Conservation (phyloP, 2,113 vertebrate species). For the Corythaixoides concolor region DNA sequence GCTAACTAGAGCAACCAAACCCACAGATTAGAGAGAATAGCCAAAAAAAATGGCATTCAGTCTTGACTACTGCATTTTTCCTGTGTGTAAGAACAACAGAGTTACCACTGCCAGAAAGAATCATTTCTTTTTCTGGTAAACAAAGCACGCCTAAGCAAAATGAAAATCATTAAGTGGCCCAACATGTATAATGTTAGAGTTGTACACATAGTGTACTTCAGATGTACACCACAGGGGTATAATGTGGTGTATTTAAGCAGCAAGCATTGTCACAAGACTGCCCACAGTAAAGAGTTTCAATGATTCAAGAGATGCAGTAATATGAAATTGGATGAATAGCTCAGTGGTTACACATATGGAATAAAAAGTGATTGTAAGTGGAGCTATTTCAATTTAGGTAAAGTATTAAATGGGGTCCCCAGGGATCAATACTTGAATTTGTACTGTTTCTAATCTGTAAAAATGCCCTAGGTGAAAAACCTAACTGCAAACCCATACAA, state of each 20-base stretch:
- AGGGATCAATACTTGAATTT: slow-evolving; percentile 54
- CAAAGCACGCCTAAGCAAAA: neutral
- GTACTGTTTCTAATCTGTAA: slow-evolving; percentile 51
- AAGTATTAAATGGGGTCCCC: slow-evolving; percentile 52
- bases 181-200: neutral
- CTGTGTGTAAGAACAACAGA: neutral
- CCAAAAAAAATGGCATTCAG: neutral
- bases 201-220: neutral
- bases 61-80: neutral
- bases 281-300: neutral
- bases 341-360: slow-evolving; percentile 34
- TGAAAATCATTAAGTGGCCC: neutral
- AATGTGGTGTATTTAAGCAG: slow-evolving; percentile 12
- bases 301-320: slow-evolving; percentile 6
- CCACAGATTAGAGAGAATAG: neutral
- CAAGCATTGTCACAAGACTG: slow-evolving; percentile 14
- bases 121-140: neutral
- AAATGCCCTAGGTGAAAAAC: slow-evolving; percentile 35
- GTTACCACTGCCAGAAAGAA: neutral
- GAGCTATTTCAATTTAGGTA: slow-evolving; percentile 55
- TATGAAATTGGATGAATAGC: slow-evolving; percentile 47
- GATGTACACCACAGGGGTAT: neutral
- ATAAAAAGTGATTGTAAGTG: slow-evolving; percentile 46
- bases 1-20: neutral
- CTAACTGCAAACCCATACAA: slow-evolving; percentile 3